Base-by-base conservation (phyloP, 2,888 invertebrate species). In the Zaprionus lineosus region DNA sequence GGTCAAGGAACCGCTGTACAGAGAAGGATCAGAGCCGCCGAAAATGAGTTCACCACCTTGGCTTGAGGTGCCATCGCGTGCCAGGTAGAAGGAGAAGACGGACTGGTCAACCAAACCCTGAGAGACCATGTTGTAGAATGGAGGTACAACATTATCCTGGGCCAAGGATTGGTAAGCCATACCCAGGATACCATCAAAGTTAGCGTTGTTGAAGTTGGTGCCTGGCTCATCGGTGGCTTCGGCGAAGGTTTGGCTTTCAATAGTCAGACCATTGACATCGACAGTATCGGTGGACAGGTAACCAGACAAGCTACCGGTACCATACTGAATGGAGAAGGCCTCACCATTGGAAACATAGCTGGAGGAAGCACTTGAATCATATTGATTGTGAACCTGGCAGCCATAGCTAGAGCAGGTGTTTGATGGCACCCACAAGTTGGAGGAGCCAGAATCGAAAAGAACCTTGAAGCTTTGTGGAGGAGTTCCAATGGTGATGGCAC, bases 351-450 rank as follows among this genome's bases (percentile, higher is more conserved):
- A 90, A 81, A 91, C 91, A 91, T 98, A 99, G 2, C 95, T 93
- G 16, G 91, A 91, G 0, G 98, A 98, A 88, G 93, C 93, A 48
- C 88, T 91, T 83, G 95, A 94, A 91, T 98, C 95, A 90, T 99
- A 99, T 91, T 97, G 97, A 88, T 95, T 94, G 91, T 99, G 99
- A 95, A 93, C 88, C 95, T 95, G 89, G 91, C 97, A 98, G 28
- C 98, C 98, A 47, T 95, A 94, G 89, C 92, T 92, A 87, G 95
- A 93, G 90, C 99, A 99, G 88, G 96, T 94, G 91, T 97, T 96
- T 16, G 98, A 98, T 6, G 99, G 99, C 50, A 99, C 94, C 99
- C 99, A 99, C 63, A 99, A 92, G 91, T 99, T 99, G 46, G 98
- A 97, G 16, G 98, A 98, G 59, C 98, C 99, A 0, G 98, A 99